Evolutionary conservation across 2,113 vertebrate species (phyloP).

Genomic region (Petroica traversi): DNA sequence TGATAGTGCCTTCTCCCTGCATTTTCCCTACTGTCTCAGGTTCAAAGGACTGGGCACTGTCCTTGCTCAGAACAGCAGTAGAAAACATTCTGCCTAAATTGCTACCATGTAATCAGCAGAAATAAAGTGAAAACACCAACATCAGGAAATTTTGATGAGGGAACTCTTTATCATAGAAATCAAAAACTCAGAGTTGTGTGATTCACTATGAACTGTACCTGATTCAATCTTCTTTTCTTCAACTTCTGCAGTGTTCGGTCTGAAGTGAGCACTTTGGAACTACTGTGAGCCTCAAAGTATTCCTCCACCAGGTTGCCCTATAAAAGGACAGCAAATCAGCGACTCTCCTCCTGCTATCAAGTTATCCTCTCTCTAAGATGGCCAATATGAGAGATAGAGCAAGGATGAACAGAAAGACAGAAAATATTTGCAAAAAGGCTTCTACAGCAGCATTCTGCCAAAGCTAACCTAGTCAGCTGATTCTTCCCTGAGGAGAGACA

Average conservation of each 20-base stretch:
- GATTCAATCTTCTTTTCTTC: constrained; percentile 83
- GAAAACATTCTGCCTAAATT: not conserved
- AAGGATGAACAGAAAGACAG: not conserved
- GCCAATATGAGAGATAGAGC: not conserved
- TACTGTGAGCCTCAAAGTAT: constrained; percentile 97
- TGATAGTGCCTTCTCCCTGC: not conserved
- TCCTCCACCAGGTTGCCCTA: constrained; percentile 87
- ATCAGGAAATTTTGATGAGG: not conserved
- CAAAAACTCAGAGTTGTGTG: not conserved
- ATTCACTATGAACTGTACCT: constrained; percentile 73
- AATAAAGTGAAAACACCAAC: not conserved
- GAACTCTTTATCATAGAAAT: not conserved
- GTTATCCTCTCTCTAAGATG: not conserved
- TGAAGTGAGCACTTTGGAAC: constrained; percentile 92
- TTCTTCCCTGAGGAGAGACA: not conserved
- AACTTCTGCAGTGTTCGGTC: constrained; percentile 92
- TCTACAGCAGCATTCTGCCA: not conserved
- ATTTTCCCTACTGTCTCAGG: not conserved
- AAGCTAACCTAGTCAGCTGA: not conserved
- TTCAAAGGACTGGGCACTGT: not conserved
- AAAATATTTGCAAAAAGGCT: not conserved
- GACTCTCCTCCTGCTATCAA: not conserved
- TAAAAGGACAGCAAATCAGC: constrained; percentile 30
- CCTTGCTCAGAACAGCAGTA: not conserved
- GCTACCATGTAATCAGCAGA: not conserved